These are phyloP conservation scores for Macrosoma leucophasiata DNA, from an alignment of 2,888 invertebrate genomes.

Conservation along the genomic window DNA sequence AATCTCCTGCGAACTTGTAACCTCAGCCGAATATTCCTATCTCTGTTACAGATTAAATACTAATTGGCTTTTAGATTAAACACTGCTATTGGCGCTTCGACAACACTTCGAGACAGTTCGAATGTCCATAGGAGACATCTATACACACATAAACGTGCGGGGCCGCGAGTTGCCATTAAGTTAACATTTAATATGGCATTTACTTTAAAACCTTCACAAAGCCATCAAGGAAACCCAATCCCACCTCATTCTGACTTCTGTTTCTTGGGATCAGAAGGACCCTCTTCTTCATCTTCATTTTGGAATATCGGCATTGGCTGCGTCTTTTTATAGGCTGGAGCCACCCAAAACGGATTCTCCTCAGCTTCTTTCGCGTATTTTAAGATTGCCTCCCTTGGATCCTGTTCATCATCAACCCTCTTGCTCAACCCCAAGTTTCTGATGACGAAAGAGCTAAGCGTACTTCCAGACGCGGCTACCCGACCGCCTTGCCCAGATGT, in stretches of 20 bases:
- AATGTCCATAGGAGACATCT: no score
- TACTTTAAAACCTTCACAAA: no score
- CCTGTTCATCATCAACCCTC: constrained; percentile 92
- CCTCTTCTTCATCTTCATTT: constrained; percentile 62
- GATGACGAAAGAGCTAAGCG: constrained; percentile 96
- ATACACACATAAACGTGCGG: no score
- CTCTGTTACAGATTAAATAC: no score
- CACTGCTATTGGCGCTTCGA: no score
- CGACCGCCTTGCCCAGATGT: constrained; percentile 95
- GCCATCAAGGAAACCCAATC: no score
- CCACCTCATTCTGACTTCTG: no score
- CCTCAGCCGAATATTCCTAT: constrained; percentile 88
- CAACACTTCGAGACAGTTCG: no score
- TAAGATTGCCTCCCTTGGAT: constrained; percentile 95
- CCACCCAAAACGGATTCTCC: constrained; percentile 97
- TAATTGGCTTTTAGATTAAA: no score
- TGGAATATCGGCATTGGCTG: constrained; percentile 91
- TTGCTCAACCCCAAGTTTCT: constrained; percentile 96
- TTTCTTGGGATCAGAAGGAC: constrained; percentile 71
- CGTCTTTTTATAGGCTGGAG: constrained; percentile 92
- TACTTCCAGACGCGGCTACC: constrained; percentile 95
- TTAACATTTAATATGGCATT: no score
- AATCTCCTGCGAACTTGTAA: constrained; percentile 92
- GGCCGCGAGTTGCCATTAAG: no score
- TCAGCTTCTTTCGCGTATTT: constrained; percentile 96